Conservation (phyloP, 2,797 vertebrate genomes). For the Hozukius guyotensis region DNA sequence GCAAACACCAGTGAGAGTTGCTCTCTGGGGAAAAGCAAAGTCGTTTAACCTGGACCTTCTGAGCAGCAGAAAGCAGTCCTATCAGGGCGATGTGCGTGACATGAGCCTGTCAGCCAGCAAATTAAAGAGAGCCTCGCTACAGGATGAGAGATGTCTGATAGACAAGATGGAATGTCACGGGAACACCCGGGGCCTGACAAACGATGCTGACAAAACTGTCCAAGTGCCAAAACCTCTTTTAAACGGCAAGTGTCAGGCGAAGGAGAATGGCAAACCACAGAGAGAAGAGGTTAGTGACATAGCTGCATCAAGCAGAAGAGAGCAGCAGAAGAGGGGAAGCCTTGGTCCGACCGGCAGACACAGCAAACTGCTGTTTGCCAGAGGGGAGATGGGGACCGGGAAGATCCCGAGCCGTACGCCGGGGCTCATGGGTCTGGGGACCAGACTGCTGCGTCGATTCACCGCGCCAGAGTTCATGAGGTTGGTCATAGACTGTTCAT, state of each 20-base stretch:
- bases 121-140: conserved; percentile 86
- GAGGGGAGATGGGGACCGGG: conserved; percentile 71
- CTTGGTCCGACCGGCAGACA: conserved; percentile 64
- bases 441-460: conserved; percentile 82
- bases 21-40: conserved; percentile 81
- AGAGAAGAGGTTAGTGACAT: conserved; percentile 49
- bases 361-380: conserved; percentile 74
- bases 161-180: conserved; percentile 79
- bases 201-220: conserved; percentile 64
- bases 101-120: conserved; percentile 73
- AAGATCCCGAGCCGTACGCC: conserved; percentile 60
- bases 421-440: conserved; percentile 75
- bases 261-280: conserved; percentile 53
- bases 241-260: conserved; percentile 57
- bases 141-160: conserved; percentile 82
- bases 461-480: conserved; percentile 87
- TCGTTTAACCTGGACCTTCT: conserved; percentile 82
- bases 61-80: conserved; percentile 83
- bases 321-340: conserved; percentile 74
- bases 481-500: conserved; percentile 79
- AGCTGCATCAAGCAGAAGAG: conserved; percentile 48
- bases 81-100: conserved; percentile 82
- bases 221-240: conserved; percentile 62
- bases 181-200: conserved; percentile 58
- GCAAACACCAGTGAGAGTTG: conserved; percentile 55